phyloP scores from a whole-genome alignment of 2,888 invertebrate species.

The Ptychoptera albimana region DNA sequence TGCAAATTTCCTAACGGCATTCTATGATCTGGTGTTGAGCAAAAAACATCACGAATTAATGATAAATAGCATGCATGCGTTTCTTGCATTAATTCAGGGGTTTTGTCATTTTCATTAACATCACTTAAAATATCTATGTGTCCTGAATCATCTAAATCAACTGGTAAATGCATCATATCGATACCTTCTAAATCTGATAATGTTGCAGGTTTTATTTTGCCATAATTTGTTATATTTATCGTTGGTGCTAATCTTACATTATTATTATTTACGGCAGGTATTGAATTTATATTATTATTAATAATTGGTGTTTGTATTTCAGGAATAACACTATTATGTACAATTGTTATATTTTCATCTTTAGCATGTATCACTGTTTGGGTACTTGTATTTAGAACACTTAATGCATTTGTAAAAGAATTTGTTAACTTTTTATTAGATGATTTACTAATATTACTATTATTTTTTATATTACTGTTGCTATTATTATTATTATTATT shows the following conservation, averaged over 20 bases:
- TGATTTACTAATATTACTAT: too few species aligned
- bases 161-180: constrained; percentile 64
- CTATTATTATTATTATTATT: too few species aligned
- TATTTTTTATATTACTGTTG: too few species aligned
- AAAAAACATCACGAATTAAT: constrained; percentile 73
- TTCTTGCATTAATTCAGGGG: constrained; percentile 52
- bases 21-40: constrained; percentile 68
- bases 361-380: background rate
- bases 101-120: constrained; percentile 22
- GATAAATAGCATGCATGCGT: constrained; percentile 78
- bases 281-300: background rate
- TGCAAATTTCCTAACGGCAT: constrained; percentile 63
- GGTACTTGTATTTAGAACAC: background rate
- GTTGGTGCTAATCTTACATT: constrained; percentile 1
- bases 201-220: constrained; percentile 24
- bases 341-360: background rate
- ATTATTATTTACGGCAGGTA: constrained; percentile 1
- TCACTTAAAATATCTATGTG: constrained; percentile 35
- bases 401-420: background rate
- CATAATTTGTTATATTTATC: constrained; percentile 5
- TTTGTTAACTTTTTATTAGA: background rate
- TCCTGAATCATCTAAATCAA: constrained; percentile 49
- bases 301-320: constrained; percentile 2
- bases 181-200: constrained; percentile 40
- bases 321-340: constrained; percentile 1